These are phyloP conservation scores for Coptodon bakossiorum DNA, from an alignment of 2,113 vertebrate genomes.

Conservation along the genomic window DNA sequence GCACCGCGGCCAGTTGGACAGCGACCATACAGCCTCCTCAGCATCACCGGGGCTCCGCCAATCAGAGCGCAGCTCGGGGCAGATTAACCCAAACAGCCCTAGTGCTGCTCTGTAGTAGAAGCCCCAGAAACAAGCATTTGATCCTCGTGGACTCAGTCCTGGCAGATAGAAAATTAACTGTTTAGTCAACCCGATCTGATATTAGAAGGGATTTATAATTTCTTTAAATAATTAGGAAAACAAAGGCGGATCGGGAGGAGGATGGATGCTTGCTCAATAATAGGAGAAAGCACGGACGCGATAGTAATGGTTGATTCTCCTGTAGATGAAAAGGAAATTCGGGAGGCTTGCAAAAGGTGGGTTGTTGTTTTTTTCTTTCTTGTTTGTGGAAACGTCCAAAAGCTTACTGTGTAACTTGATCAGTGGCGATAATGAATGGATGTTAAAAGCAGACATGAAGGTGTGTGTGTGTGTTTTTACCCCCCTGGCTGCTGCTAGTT, in stretches of 20 bases:
- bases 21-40: constrained; percentile 42
- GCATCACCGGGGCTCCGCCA: constrained; percentile 62
- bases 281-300: constrained; percentile 62
- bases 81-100: constrained; percentile 50
- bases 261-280: constrained; percentile 64
- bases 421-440: neutral
- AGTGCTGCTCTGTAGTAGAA: constrained; percentile 33
- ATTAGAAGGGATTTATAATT: neutral
- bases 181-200: neutral
- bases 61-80: constrained; percentile 55
- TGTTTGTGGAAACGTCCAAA: neutral
- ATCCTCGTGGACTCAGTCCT: constrained; percentile 9
- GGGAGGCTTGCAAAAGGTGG: constrained; percentile 62
- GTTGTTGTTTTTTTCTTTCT: neutral
- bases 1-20: constrained; percentile 61
- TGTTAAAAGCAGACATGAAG: neutral
- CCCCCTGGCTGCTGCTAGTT: neutral
- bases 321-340: constrained; percentile 47
- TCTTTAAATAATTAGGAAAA: neutral
- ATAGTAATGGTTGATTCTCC: constrained; percentile 65
- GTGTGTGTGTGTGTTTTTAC: neutral
- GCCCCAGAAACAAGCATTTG: constrained; percentile 26
- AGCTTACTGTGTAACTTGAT: neutral
- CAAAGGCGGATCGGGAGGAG: neutral
- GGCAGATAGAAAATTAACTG: neutral